Percentiles rank a stretch among this genome's conserved stretches.
These are phyloP conservation scores for Pipra filicauda DNA, from an alignment of 2,113 vertebrate genomes.

Conservation along the genomic window DNA sequence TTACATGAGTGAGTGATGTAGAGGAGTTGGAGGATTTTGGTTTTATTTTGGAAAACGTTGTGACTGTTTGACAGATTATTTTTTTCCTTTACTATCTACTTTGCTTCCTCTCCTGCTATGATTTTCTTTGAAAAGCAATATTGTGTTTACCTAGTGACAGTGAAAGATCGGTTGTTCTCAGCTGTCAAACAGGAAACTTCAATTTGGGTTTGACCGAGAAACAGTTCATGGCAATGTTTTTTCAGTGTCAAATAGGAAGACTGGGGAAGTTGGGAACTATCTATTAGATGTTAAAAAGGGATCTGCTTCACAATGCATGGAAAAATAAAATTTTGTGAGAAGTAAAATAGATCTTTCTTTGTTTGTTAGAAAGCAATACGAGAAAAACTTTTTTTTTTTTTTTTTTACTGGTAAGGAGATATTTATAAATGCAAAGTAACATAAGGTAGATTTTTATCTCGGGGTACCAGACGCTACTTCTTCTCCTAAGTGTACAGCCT, in stretches of 20 bases:
- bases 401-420: not conserved
- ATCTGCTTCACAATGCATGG: not conserved
- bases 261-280: not conserved
- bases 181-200: slow-evolving; percentile 39
- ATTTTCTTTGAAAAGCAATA: slow-evolving; percentile 35
- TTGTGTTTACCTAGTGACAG: slow-evolving; percentile 23
- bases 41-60: not conserved
- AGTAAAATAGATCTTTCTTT: not conserved
- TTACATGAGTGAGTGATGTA: not conserved
- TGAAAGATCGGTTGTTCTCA: slow-evolving; percentile 30
- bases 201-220: slow-evolving; percentile 49
- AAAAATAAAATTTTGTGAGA: not conserved
- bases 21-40: not conserved
- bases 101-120: not conserved
- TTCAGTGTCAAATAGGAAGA: not conserved
- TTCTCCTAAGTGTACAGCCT: not conserved
- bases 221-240: not conserved
- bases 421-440: not conserved
- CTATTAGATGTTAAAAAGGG: not conserved
- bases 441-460: not conserved
- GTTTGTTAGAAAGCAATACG: not conserved
- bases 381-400: not conserved
- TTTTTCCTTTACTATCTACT: not conserved
- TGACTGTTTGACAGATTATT: not conserved
- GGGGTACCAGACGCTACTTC: not conserved